A percentile compares a stretch with the other conserved stretches of the same genome.
Evolutionary conservation across 2,888 invertebrate species (phyloP).

Genomic region (Agriopis leucophaearia): DNA sequence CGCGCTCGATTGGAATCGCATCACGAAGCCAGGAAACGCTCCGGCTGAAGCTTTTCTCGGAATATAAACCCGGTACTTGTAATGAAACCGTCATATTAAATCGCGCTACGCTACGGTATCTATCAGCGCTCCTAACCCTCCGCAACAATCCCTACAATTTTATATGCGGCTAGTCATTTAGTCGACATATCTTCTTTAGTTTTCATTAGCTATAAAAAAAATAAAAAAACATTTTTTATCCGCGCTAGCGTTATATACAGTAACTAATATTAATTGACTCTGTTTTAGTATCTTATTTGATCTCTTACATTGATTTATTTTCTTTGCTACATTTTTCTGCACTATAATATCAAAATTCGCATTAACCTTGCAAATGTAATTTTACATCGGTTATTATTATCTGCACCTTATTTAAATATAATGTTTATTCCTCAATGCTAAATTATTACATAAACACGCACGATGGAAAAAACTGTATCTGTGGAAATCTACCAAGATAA

Average conservation of each 20-base stretch:
- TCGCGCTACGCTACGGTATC: constrained; percentile 40
- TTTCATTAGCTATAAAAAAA: neutral
- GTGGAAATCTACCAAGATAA: constrained; percentile 56
- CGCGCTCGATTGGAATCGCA: constrained; percentile 71
- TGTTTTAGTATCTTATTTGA: neutral
- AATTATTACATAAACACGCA: constrained; percentile 49
- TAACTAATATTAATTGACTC: too few species aligned
- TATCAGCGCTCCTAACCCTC: constrained; percentile 35
- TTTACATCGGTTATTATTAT: constrained; percentile 40
- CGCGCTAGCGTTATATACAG: neutral
- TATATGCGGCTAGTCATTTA: constrained; percentile 17
- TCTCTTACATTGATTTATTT: constrained; percentile 12
- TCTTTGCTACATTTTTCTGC: neutral
- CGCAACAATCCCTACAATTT: constrained; percentile 29
- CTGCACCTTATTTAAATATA: constrained; percentile 40
- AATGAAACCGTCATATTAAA: constrained; percentile 66
- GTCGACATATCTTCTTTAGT: neutral
- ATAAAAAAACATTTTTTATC: neutral
- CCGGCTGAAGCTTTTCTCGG: constrained; percentile 54
- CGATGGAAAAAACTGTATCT: constrained; percentile 49
- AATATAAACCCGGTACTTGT: constrained; percentile 60
- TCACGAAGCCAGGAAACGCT: constrained; percentile 73
- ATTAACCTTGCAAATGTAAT: constrained; percentile 46
- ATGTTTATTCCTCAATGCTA: constrained; percentile 51
- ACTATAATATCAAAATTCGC: constrained; percentile 20